Base-by-base conservation (phyloP, 2,797 vertebrate species). In the Sebastes aleutianus region DNA sequence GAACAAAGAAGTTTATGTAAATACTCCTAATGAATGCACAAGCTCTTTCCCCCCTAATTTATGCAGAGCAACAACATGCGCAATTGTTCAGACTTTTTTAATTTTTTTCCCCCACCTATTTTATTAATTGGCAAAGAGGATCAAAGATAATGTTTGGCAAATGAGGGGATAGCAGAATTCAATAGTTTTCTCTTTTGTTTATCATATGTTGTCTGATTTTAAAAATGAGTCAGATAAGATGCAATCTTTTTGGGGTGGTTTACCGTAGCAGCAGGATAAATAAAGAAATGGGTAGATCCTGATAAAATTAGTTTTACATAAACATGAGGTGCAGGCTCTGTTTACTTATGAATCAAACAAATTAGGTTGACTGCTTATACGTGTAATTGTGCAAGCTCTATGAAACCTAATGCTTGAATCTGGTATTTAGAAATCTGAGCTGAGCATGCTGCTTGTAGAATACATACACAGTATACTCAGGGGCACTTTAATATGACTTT, bases 1-100 rank as follows among this genome's bases (percentile, higher is more conserved):
- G 68, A 89, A 91, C 82, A 91, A 87, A 89, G 76, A 80, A 26
- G 80, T 80, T 81, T 85, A 83, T 91, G 87, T 84, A 89, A 93
- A 87, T 88, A 70, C 8, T 18, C 18, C 18, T 90, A 88, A 92
- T 91, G 85, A 92, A 92, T 89, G 78, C 84, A 80, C 34, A 47
- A 12, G 84, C 83, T 80, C 56, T 69, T 76, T 66, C 68, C 69
- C 36, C 36, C 57, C 59, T 80, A 57, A 84, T 83, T 83, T 85
- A 82, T 90, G 76, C 84, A 83, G 86, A 85, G 56, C 54, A 91
- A 74, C 65, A 80, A 24, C 78, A 73, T 18, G 27, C 75, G 79
- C 80, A 57, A 61, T 66, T 74, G 73, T 69, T 80, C 20, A n/a
- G 57, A 56, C 26, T 5, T 58, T 69, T 65, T 69, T 5, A 3